These are phyloP conservation scores for Octodon degus DNA, from an alignment of 2,113 vertebrate genomes.

Conservation along the genomic window DNA sequence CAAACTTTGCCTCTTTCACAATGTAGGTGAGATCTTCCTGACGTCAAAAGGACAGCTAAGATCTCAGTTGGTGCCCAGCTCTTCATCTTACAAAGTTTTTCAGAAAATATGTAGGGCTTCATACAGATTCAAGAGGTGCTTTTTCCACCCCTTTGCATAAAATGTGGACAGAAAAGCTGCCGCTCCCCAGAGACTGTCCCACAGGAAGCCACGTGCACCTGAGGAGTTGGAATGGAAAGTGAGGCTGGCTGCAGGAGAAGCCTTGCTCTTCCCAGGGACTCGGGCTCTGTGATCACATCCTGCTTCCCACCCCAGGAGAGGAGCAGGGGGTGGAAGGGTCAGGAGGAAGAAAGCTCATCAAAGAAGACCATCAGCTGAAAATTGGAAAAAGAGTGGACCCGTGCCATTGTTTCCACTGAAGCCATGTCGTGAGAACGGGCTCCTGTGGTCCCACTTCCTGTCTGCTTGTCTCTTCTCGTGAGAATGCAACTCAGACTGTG, in stretches of 20 bases:
- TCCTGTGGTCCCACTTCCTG: constrained; percentile 87
- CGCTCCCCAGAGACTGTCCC: background rate
- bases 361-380: constrained; percentile 82
- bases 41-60: background rate
- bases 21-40: background rate
- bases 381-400: constrained; percentile 80
- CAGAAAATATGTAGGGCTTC: background rate
- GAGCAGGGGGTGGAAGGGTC: constrained; percentile 77
- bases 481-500: constrained; percentile 80
- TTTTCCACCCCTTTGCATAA: background rate
- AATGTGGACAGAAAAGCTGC: background rate
- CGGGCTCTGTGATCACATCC: constrained; percentile 83
- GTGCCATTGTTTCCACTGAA: constrained; percentile 86
- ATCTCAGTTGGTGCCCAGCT: background rate
- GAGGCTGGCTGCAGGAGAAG: constrained; percentile 74
- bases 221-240: background rate
- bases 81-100: background rate
- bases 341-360: constrained; percentile 85
- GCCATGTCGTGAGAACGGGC: constrained; percentile 83
- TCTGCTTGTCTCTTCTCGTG: constrained; percentile 86
- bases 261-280: constrained; percentile 76
- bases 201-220: background rate
- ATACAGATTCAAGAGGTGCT: background rate
- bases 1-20: background rate
- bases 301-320: constrained; percentile 85